A percentile compares a stretch with the other conserved stretches of the same genome.
These are phyloP conservation scores for Terrapene triunguis DNA, from an alignment of 2,113 vertebrate species.

Conservation along the genomic window DNA sequence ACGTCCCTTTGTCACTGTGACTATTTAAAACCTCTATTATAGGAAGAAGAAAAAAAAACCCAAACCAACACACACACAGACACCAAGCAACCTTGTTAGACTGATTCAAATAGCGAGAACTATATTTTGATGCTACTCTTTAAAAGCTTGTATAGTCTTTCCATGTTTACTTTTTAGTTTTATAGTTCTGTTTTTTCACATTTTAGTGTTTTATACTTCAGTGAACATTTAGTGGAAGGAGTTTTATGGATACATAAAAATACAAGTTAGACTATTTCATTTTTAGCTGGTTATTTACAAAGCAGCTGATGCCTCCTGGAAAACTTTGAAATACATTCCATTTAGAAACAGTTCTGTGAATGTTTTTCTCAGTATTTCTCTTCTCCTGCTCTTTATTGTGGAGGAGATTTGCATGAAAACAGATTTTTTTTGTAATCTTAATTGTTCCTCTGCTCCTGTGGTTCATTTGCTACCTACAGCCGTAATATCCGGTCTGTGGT, in stretches of 20 bases:
- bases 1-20: neutral
- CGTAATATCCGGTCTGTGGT: neutral
- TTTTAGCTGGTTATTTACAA: slow-evolving; percentile 4
- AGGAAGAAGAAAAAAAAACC: neutral
- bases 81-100: neutral
- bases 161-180: slow-evolving; percentile 40
- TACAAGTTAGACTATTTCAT: neutral
- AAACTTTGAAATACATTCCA: neutral
- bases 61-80: neutral
- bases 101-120: slow-evolving; percentile 5
- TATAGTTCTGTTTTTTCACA: slow-evolving; percentile 22
- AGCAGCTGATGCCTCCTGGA: neutral
- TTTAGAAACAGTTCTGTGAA: neutral
- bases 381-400: neutral
- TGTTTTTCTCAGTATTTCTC: neutral
- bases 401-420: neutral
- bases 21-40: neutral
- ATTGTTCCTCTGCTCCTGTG: neutral
- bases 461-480: neutral
- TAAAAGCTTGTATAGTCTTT: neutral
- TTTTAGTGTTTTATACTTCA: slow-evolving; percentile 25
- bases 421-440: neutral
- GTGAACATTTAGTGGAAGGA: neutral
- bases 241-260: slow-evolving; percentile 58
- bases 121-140: neutral